Percentiles rank a stretch among this genome's conserved stretches.
Conservation (phyloP, 2,113 vertebrate species). For the Garra rufa region DNA sequence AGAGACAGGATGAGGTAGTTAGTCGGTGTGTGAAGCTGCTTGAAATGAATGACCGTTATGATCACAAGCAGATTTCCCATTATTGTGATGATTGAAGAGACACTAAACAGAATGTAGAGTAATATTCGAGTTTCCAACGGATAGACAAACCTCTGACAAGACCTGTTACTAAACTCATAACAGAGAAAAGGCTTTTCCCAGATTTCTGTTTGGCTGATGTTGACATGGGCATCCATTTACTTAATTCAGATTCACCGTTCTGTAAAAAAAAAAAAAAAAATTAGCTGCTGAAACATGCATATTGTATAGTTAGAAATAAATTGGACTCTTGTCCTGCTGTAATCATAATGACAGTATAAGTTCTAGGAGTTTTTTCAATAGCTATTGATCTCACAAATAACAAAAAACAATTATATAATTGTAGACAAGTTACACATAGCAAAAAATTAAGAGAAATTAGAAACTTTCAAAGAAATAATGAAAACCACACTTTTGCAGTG, state of each 20-base stretch:
- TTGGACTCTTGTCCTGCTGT: not conserved
- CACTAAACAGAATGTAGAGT: conserved; percentile 76
- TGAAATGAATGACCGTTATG: conserved; percentile 81
- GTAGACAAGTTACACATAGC: not conserved
- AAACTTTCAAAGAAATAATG: not conserved
- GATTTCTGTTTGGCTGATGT: conserved; percentile 2
- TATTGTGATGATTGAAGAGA: conserved; percentile 77
- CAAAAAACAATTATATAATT: not conserved
- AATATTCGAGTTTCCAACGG: conserved; percentile 66
- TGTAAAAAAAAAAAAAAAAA: not conserved
- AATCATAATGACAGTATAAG: not conserved
- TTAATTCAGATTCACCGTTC: not conserved
- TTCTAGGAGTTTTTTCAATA: not conserved
- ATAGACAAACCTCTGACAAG: conserved; percentile 75
- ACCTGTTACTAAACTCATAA: conserved; percentile 73
- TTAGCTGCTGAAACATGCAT: not conserved
- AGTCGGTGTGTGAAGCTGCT: conserved; percentile 80
- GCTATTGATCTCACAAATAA: not conserved
- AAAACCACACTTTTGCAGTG: not conserved
- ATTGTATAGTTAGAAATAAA: not conserved
- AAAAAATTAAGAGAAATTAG: not conserved
- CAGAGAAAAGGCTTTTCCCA: conserved; percentile 59
- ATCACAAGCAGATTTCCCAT: conserved; percentile 82
- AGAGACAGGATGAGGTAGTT: conserved; percentile 84
- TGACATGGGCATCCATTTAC: not conserved